These are phyloP conservation scores for Cyphomyrus discorhynchus DNA, from an alignment of 2,113 vertebrate genomes.

Conservation along the genomic window DNA sequence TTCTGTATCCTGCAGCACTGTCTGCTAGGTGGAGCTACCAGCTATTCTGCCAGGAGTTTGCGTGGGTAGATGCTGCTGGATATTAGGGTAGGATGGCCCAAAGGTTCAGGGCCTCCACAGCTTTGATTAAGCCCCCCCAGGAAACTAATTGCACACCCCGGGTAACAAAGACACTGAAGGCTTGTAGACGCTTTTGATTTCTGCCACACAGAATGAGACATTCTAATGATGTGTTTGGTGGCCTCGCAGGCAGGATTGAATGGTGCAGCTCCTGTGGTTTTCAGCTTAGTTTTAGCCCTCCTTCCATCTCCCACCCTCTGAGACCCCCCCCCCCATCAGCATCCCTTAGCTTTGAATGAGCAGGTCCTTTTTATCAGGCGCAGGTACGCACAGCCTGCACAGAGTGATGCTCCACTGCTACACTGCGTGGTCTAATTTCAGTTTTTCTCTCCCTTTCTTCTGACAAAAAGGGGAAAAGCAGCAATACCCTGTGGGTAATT, in stretches of 20 bases:
- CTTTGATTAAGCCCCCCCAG: not conserved
- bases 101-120: not conserved
- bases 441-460: not conserved
- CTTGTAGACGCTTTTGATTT: not conserved
- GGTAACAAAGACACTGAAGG: not conserved
- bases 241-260: not conserved
- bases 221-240: not conserved
- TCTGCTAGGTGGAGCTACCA: not conserved
- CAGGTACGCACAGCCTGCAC: not conserved
- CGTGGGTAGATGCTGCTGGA: not conserved
- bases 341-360: not conserved
- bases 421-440: not conserved
- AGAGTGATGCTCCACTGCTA: not conserved
- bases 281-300: not conserved
- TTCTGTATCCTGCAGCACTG: not conserved
- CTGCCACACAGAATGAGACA: not conserved
- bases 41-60: not conserved
- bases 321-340: not conserved
- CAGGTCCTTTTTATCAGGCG: not conserved
- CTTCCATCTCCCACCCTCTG: not conserved
- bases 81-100: not conserved
- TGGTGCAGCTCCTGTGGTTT: not conserved
- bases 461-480: not conserved
- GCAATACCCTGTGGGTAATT: slow-evolving; percentile 25
- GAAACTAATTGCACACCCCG: not conserved